Evolutionary conservation across 2,797 vertebrate genomes (phyloP), one percentile per base, ranked within the genome.

Genomic region (Brachymystax lenok): DNA sequence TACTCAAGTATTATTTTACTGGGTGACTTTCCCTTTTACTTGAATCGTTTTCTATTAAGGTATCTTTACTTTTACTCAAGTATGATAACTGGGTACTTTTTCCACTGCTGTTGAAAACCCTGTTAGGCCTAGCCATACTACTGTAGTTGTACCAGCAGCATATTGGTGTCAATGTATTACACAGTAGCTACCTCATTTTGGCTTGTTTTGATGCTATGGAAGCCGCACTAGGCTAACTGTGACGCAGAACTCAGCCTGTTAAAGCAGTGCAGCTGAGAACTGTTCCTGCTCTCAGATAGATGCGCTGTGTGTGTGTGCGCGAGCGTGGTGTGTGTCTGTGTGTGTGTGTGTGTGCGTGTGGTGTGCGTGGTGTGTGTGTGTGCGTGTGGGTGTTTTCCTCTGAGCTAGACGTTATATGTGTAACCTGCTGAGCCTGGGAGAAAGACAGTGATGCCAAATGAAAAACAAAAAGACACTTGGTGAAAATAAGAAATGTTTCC

Each of bases 341-440:
- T 7, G 33, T 1, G 5, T 35, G 33, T 35, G 33, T 35, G 33
- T 35, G 30, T 33, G 30, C 3, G 4, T 33, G 30, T 33, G 30
- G 30, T 1, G 30, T 33, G 30, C 4, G 50, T 51, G 85, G 4
- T 79, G 86, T 83, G 51, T 16, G 85, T 83, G 78, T 84, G 4
- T 77, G 86, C 0, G 52, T 17, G 85, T 84, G 77, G 83, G 4
- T 79, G 86, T 84, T 81, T 89, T 84, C 81, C 78, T 77, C 86
- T 86, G 82, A 83, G 54, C 16, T 82, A 80, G 82, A 89, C 66
- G 82, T 79, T 77, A 72, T 68, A 33, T 79, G 79, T 86, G 80
- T 81, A 81, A 90, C 88, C 82, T 63, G 80, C 83, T 77, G 84
- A 86, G 67, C 16, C 30, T 3, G 30, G 1, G 68, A 81, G 61